phyloP scores from a whole-genome alignment of 2,797 vertebrate species.

The Pangasius macronema region DNA sequence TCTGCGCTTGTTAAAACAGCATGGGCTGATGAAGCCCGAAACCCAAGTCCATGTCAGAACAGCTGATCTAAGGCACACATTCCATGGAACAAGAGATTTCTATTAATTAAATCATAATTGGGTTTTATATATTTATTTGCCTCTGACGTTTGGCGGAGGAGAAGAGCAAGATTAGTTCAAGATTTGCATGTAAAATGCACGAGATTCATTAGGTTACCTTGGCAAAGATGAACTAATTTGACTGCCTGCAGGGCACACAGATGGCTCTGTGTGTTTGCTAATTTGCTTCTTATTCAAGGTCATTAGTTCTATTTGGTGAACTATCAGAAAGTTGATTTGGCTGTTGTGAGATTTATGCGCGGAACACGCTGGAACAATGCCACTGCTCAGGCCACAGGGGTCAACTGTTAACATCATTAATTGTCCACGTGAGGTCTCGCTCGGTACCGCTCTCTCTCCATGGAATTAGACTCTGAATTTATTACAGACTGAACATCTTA shows the following conservation, averaged over 20 bases:
- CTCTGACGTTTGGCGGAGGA: conserved; percentile 73
- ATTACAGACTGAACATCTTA: not conserved
- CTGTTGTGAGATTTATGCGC: conserved; percentile 70
- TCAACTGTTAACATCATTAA: conserved; percentile 48
- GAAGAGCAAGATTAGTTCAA: conserved; percentile 78
- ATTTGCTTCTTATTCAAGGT: conserved; percentile 84
- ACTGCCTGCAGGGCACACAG: conserved; percentile 81
- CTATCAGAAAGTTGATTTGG: conserved; percentile 80
- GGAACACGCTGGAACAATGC: conserved; percentile 53
- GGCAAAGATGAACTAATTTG: conserved; percentile 80
- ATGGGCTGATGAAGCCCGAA: conserved; percentile 70
- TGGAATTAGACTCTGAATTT: conserved; percentile 21
- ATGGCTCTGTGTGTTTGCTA: conserved; percentile 84
- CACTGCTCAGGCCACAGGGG: conserved; percentile 36
- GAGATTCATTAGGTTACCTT: conserved; percentile 84
- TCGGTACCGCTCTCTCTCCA: not conserved
- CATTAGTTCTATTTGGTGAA: conserved; percentile 83
- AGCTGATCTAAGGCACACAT: conserved; percentile 74
- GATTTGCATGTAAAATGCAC: conserved; percentile 83
- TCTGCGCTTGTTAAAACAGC: conserved; percentile 70
- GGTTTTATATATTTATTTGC: conserved; percentile 86
- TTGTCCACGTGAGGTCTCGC: conserved; percentile 14
- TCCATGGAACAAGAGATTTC: conserved; percentile 77
- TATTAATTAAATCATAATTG: conserved; percentile 86
- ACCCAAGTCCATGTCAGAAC: conserved; percentile 5